Conservation (phyloP, 1,140 invertebrate species). For the Cepaea nemoralis region DNA sequence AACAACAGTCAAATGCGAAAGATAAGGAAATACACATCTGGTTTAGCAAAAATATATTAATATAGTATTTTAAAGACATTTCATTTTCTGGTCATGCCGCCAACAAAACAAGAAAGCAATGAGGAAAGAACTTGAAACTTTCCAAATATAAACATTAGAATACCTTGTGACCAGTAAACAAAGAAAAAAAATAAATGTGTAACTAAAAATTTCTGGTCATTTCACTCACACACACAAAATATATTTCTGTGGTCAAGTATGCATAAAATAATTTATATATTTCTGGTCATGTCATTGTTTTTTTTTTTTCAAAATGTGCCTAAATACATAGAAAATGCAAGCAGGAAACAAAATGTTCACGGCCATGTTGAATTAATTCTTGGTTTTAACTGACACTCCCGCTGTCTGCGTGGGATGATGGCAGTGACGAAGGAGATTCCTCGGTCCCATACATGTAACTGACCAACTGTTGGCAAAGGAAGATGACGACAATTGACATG, state of each 20-base stretch:
- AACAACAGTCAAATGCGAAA: no score
- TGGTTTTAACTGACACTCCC: neutral
- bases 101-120: no score
- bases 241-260: neutral
- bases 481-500: conserved; percentile 78
- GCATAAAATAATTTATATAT: neutral
- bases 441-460: conserved; percentile 47
- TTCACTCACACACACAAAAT: neutral
- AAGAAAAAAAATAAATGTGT: neutral
- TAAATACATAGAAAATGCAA: neutral
- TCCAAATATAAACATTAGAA: no score
- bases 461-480: conserved; percentile 75
- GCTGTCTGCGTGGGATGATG: neutral
- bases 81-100: no score
- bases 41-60: no score
- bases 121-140: no score
- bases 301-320: neutral
- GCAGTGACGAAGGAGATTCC: neutral
- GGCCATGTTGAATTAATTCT: neutral
- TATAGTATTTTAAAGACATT: no score
- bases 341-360: no score
- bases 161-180: no score
- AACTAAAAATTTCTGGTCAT: neutral
- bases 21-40: no score
- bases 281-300: neutral